A percentile compares a stretch with the other conserved stretches of the same genome.
Evolutionary conservation across 2,113 vertebrate species (phyloP).

Genomic region (Anthoscopus minutus): DNA sequence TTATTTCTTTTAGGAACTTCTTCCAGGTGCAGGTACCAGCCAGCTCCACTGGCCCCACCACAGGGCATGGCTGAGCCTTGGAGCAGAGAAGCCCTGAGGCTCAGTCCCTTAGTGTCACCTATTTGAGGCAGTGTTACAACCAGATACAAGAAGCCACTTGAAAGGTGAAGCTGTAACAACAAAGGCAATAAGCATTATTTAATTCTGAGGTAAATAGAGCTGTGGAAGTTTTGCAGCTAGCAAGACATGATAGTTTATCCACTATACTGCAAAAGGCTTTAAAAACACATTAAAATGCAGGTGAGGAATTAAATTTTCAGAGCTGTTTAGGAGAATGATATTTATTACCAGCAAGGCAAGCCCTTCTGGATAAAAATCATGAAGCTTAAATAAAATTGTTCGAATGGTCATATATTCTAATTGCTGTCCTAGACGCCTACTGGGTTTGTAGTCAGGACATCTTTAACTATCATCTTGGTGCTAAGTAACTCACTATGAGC

Average conservation of each 20-base stretch:
- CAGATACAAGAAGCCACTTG: neutral
- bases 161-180: neutral
- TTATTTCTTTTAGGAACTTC: neutral
- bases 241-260: neutral
- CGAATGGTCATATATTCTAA: accelerated
- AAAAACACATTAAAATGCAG: neutral
- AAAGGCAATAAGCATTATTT: neutral
- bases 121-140: neutral
- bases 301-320: neutral
- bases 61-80: accelerated
- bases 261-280: neutral
- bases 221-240: neutral
- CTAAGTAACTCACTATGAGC: neutral
- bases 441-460: neutral
- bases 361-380: neutral
- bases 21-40: neutral
- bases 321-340: neutral
- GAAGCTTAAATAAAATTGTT: neutral
- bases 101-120: neutral
- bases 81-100: neutral
- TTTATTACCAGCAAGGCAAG: neutral
- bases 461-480: neutral
- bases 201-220: neutral
- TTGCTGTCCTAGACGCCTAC: neutral
- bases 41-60: accelerated